These are phyloP conservation scores for Autographa gamma DNA, from an alignment of 2,888 invertebrate species.

Conservation along the genomic window DNA sequence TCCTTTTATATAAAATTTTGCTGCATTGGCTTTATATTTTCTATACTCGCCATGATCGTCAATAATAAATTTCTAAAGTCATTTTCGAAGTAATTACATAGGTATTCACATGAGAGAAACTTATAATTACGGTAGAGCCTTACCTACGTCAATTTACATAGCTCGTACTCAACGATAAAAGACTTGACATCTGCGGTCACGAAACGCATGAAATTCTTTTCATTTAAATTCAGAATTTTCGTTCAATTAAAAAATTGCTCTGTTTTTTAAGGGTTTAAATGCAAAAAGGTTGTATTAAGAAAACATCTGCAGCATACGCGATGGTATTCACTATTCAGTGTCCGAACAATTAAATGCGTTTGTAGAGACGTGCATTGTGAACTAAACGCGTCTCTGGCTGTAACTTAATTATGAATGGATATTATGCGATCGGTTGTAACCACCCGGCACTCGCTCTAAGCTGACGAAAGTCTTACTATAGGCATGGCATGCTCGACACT, in stretches of 20 bases:
- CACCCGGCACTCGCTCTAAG: conserved; percentile 35
- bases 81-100: conserved; percentile 7
- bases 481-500: neutral
- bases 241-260: neutral
- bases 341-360: conserved; percentile 29
- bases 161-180: conserved; percentile 1
- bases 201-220: conserved; percentile 3
- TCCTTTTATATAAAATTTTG: neutral
- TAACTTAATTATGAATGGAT: conserved; percentile 45
- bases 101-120: conserved; percentile 6
- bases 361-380: conserved; percentile 27
- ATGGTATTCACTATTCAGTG: conserved; percentile 20
- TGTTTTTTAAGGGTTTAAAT: neutral
- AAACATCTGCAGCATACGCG: conserved; percentile 16
- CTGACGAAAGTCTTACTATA: conserved; percentile 22
- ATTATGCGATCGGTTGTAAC: conserved; percentile 42
- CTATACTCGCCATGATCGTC: neutral
- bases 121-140: conserved; percentile 6
- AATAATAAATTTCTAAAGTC: conserved; percentile 7
- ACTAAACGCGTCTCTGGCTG: conserved; percentile 16
- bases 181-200: conserved; percentile 5
- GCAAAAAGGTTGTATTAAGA: conserved; percentile 4
- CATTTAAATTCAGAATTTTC: conserved; percentile 6
- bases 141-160: conserved; percentile 7
- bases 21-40: neutral